Evolutionary conservation across 2,797 vertebrate species (phyloP).

Genomic region (Pseudochirops corinnae): DNA sequence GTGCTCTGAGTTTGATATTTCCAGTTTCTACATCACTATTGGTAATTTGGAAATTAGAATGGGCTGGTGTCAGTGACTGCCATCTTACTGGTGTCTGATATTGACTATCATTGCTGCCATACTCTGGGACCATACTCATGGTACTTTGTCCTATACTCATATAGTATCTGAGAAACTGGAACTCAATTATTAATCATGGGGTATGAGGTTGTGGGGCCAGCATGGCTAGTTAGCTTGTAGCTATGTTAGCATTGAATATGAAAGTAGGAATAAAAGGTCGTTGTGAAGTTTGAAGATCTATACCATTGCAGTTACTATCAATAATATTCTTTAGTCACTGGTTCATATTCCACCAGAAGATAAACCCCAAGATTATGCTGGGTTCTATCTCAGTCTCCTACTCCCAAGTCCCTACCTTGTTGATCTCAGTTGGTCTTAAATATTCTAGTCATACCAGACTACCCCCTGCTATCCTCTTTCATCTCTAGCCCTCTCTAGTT

Average conservation of each 20-base stretch:
- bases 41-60: neutral
- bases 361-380: neutral
- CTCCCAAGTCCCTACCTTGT: neutral
- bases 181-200: constrained; percentile 4
- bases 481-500: neutral
- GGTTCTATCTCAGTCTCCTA: neutral
- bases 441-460: neutral
- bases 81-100: neutral
- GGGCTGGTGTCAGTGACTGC: neutral
- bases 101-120: constrained; percentile 7
- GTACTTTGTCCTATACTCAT: neutral
- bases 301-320: neutral
- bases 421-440: neutral
- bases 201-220: neutral
- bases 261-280: neutral
- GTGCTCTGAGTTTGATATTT: neutral
- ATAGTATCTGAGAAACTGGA: neutral
- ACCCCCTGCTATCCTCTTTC: neutral
- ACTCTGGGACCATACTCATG: neutral
- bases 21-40: neutral
- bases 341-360: neutral
- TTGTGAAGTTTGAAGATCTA: neutral
- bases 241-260: neutral
- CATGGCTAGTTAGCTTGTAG: neutral
- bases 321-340: neutral